These are phyloP conservation scores for Seira musarum DNA, from an alignment of 2,888 invertebrate genomes.

Conservation along the genomic window DNA sequence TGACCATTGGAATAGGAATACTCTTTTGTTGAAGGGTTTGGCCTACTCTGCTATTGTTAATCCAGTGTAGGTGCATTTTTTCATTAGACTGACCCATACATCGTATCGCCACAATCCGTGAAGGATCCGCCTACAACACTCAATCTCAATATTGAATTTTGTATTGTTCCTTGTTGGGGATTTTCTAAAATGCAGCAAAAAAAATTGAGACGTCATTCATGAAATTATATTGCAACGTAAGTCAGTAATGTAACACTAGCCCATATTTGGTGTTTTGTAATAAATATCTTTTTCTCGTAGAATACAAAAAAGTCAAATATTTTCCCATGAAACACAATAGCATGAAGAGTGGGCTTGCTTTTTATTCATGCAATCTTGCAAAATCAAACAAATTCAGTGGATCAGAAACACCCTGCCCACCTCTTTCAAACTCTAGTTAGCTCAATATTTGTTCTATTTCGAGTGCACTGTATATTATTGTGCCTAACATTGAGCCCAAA, in stretches of 20 bases:
- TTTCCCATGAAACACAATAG: no score
- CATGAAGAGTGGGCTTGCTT: no score
- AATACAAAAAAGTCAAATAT: conserved; percentile 47
- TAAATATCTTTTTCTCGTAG: not conserved
- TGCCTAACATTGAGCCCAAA: no score
- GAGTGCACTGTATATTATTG: no score
- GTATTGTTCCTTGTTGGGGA: not conserved
- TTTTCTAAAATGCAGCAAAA: not conserved
- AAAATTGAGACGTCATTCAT: not conserved
- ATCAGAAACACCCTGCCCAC: no score
- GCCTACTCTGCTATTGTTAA: not conserved
- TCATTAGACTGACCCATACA: not conserved
- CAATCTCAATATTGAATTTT: not conserved
- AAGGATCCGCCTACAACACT: not conserved
- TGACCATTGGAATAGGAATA: not conserved
- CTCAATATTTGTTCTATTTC: no score
- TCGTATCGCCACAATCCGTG: no score
- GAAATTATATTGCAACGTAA: not conserved
- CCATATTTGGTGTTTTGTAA: not conserved
- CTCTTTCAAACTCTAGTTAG: no score
- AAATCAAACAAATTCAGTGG: no score
- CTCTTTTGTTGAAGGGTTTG: not conserved
- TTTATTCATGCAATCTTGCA: no score
- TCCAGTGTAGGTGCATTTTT: not conserved
- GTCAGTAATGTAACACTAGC: not conserved